Evolutionary conservation across 2,113 vertebrate species (phyloP).

Genomic region (Mohoua ochrocephala): DNA sequence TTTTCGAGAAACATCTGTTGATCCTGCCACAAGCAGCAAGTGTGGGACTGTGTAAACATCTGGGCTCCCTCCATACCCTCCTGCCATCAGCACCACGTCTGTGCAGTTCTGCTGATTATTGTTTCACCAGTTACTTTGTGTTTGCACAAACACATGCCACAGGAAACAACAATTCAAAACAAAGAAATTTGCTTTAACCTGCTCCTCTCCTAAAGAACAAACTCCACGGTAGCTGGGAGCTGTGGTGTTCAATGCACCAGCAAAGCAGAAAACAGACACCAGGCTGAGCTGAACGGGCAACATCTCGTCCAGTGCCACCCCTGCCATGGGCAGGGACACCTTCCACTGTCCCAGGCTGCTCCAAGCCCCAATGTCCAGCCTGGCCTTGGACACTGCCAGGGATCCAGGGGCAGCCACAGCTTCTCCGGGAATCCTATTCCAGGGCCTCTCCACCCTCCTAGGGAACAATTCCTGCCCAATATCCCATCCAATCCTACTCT

Average conservation of each 20-base stretch:
- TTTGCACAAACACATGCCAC: neutral
- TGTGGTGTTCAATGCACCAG: neutral
- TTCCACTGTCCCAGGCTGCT: neutral
- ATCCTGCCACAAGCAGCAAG: neutral
- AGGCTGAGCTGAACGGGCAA: neutral
- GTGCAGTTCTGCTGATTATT: neutral
- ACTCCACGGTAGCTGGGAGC: neutral
- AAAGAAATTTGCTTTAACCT: neutral
- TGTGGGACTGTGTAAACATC: neutral
- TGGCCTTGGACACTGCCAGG: neutral
- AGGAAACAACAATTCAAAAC: neutral
- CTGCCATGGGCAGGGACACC: neutral
- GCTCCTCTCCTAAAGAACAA: neutral
- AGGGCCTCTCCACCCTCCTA: neutral
- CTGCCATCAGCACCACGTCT: neutral
- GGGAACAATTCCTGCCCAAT: neutral
- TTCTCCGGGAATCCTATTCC: neutral
- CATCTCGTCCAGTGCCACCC: fast-evolving
- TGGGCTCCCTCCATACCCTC: neutral
- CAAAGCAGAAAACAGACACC: neutral
- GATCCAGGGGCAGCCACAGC: neutral
- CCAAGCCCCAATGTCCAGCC: neutral
- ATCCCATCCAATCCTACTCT: neutral
- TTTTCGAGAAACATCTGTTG: neutral
- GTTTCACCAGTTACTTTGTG: neutral